Evolutionary conservation across 2,888 invertebrate species (phyloP), one percentile per base, ranked within the genome.

Genomic region (Hypsopygia costalis): DNA sequence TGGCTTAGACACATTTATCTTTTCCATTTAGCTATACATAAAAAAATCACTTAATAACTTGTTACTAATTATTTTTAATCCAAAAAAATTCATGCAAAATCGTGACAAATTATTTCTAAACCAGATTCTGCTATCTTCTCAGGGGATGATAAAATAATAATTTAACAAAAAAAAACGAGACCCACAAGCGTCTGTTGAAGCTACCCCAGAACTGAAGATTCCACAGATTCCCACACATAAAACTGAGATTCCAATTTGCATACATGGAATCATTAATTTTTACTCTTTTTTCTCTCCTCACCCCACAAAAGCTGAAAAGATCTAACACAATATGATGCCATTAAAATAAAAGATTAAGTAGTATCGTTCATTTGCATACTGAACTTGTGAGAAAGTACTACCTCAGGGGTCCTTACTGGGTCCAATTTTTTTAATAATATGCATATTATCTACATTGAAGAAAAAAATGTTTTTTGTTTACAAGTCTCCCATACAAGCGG

Each of bases 341-440:
- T 88, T 88, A 88, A 88, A 88, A 88, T 87, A 88, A 88, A 88
- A 83, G 88, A 88, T 85, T 79, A 79, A 73, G 74, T 70, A 72
- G 70, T 66, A 76, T 16, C 16, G 16, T 77, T 64, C 52, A 87
- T 87, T 85, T 87, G 82, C 88, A 88, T 86, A 82, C 71, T 58
- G 62, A 69, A 53, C 57, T 66, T 81, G 80, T 86, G 87, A 81
- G 83, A 87, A 87, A 68, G 59, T 71, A 55, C 71, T 70, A 45
- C 69, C 64, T 42, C 79, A 81, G 70, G 83, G 81, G 62, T 64
- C 67, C 46, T 48, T 44, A 39, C 49, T 69, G 47, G 73, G 78
- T 49, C 78, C 74, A 65, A 51, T 52, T 69, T 56, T n/a, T 69
- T 73, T 72, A 77, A 80, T 70, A n/a, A 54, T 67, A 77, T 76